A percentile compares a stretch with the other conserved stretches of the same genome.
phyloP scores from a whole-genome alignment of 2,888 invertebrate species.

The Nomada hirtipes region DNA sequence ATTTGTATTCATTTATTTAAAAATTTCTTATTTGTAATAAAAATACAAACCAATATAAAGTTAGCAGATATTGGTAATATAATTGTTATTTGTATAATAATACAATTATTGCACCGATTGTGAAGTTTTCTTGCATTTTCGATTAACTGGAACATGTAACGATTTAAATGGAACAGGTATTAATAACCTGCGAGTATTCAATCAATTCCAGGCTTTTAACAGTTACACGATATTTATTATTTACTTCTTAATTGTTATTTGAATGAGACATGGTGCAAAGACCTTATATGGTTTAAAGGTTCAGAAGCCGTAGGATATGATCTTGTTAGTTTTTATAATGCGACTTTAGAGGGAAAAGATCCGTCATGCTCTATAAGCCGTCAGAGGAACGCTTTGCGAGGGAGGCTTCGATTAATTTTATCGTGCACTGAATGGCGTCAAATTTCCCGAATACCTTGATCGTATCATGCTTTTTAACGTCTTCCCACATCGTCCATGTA shows the following conservation, averaged over 20 bases:
- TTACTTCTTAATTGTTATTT: neutral
- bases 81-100: no score
- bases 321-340: conserved; percentile 53
- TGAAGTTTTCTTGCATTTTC: no score
- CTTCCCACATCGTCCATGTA: neutral
- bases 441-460: neutral
- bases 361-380: conserved; percentile 28
- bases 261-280: conserved; percentile 33
- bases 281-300: conserved; percentile 33
- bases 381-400: neutral
- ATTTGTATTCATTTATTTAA: no score
- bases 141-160: no score
- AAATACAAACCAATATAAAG: no score
- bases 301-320: conserved; percentile 48
- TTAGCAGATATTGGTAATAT: no score
- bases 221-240: neutral
- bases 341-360: conserved; percentile 45
- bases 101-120: no score
- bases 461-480: neutral
- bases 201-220: neutral
- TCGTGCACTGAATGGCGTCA: neutral
- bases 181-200: neutral
- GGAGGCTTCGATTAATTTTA: conserved; percentile 29
- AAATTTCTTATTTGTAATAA: no score
- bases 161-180: neutral